Conservation (phyloP, 1,140 invertebrate species). For the Musca vetustissima region DNA sequence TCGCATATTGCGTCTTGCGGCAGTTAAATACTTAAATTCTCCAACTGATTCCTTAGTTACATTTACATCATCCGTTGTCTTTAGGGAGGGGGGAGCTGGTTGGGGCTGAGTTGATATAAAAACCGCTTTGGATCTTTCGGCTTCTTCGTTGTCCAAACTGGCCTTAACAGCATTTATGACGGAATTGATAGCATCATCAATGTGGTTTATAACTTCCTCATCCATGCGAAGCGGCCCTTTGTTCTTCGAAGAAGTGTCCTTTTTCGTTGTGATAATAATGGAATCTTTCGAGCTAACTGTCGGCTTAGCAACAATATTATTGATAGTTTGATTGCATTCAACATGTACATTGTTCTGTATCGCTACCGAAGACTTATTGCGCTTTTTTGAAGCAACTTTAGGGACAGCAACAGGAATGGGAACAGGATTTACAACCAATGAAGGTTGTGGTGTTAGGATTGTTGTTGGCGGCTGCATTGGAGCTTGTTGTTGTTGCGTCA, state of each 20-base stretch:
- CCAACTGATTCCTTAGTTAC: neutral
- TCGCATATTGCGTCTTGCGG: constrained; percentile 35
- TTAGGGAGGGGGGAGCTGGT: neutral
- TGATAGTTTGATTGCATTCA: no score
- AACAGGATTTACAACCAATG: no score
- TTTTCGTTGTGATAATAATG: constrained; percentile 3
- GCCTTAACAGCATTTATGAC: constrained; percentile 49
- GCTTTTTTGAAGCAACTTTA: neutral
- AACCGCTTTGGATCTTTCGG: neutral
- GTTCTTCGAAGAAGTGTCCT: constrained; percentile 4
- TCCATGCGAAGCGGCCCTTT: constrained; percentile 40
- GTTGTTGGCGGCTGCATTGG: neutral
- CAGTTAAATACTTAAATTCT: constrained; percentile 9
- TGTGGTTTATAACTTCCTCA: constrained; percentile 51
- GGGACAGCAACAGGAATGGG: no score
- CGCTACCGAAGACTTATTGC: neutral
- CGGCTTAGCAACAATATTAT: no score
- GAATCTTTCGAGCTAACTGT: neutral
- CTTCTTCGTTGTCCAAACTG: constrained; percentile 30
- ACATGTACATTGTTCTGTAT: no score
- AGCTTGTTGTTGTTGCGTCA: no score
- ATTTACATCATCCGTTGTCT: constrained; percentile 1
- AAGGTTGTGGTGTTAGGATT: no score
- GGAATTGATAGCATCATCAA: constrained; percentile 52
- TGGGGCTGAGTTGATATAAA: neutral